Conservation (phyloP, 2,888 invertebrate species). For the Camptogramma bilineatum region DNA sequence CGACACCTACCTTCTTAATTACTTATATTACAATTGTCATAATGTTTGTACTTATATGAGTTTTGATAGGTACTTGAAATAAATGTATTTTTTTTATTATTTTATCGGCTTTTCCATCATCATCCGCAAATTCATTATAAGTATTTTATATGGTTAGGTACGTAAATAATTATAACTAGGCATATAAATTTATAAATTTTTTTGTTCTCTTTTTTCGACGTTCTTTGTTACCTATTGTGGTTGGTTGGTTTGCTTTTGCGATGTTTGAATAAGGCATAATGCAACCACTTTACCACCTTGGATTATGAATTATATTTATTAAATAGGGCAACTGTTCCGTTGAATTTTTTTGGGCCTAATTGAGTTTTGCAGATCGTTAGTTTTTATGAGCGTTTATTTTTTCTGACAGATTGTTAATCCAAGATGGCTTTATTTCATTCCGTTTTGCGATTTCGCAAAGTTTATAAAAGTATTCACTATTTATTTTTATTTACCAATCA, state of each 20-base stretch:
- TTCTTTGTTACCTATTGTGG: background rate
- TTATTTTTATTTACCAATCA: background rate
- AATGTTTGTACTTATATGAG: no score
- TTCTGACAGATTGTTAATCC: constrained; percentile 18
- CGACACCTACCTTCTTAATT: no score
- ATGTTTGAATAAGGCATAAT: constrained; percentile 16
- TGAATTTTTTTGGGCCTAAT: constrained; percentile 35
- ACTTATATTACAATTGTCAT: no score
- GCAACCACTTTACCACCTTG: constrained; percentile 33
- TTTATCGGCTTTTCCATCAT: no score
- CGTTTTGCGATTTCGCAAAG: constrained; percentile 8
- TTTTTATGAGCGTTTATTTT: constrained; percentile 40
- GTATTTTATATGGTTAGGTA: no score
- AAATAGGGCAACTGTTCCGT: constrained; percentile 35
- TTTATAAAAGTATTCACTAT: background rate
- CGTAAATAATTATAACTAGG: no score
- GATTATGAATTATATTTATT: constrained; percentile 38
- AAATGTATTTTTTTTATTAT: no score
- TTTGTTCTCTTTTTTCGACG: no score
- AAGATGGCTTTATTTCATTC: constrained; percentile 15
- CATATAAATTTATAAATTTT: no score
- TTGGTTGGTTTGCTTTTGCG: background rate
- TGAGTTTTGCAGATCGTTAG: constrained; percentile 40
- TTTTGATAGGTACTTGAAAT: no score
- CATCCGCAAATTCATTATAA: no score